phyloP scores from a whole-genome alignment of 2,888 invertebrate genomes.

The Blastobasis adustella region DNA sequence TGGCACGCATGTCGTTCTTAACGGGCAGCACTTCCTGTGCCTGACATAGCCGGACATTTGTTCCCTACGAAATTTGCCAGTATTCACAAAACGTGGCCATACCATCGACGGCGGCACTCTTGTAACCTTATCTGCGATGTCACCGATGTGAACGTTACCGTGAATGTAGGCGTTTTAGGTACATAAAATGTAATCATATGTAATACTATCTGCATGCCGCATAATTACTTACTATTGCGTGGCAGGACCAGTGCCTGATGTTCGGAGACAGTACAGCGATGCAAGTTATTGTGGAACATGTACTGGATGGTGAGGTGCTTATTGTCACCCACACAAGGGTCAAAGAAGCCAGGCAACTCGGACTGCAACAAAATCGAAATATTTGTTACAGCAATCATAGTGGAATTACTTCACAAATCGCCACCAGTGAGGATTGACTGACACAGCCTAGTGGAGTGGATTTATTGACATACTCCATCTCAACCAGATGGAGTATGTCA shows the following conservation, averaged over 20 bases:
- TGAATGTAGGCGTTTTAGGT: too few relatives aligned
- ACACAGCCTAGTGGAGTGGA: too few relatives aligned
- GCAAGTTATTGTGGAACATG: conserved; percentile 85
- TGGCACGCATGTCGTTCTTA: neutral
- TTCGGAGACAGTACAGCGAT: conserved; percentile 87
- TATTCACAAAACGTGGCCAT: too few relatives aligned
- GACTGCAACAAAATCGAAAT: conserved; percentile 72
- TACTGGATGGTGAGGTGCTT: conserved; percentile 92
- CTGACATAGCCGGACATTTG: too few relatives aligned
- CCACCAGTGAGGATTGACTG: neutral
- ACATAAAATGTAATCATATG: too few relatives aligned
- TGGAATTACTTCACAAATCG: neutral
- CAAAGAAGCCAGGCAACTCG: conserved; percentile 96
- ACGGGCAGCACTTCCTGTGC: neutral
- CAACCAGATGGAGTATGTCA: too few relatives aligned
- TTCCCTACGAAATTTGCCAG: neutral
- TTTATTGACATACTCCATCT: too few relatives aligned
- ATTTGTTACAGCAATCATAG: neutral
- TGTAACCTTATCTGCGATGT: neutral
- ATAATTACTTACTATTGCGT: conserved; percentile 50
- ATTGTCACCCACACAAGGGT: conserved; percentile 94
- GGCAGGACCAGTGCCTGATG: conserved; percentile 79
- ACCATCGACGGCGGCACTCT: neutral
- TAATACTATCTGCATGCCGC: too few relatives aligned
- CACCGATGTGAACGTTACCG: too few relatives aligned